Base-by-base conservation (phyloP, 2,888 invertebrate genomes). In the Cryptocephalus moraei region DNA sequence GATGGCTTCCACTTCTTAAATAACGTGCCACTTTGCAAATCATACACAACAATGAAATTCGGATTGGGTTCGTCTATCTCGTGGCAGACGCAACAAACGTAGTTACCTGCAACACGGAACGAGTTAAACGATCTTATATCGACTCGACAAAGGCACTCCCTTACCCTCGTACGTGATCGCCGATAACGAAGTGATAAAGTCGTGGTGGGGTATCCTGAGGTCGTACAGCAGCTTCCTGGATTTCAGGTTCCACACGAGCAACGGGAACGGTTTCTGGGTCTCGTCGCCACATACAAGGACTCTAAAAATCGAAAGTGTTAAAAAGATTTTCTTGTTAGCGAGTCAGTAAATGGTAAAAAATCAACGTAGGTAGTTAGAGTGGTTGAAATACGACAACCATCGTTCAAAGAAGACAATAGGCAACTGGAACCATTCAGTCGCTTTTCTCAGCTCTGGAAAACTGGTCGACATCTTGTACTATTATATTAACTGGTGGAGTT, bases 1-100 rank as follows among this genome's bases (percentile, higher is more conserved):
- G 83, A 83, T 1, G 90, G 89, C 71, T 91, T 91, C 88, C 91
- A 90, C 71, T 91, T 91, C 72, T 91, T 91, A 73, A 91, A 91
- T 57, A 91, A 69, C 0, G 91, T 91, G 45, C 91, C 91, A 53
- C 89, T 91, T 70, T 88, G 87, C 41, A 92, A 76, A 73, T 92
- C 91, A 69, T 91, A 91, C 42, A 91, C 90, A 44, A 91, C 88
- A 47, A 91, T 87, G 72, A 91, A 91, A 75, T 90, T 91, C 0
- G 90, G 88, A 49, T 82, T 81, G 1, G 86, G 84, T 65, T 89
- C 88, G 62, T 81, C 80, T 33, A 83, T 75, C 69, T 84, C 83
- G 68, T 81, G 74, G 51, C 77, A 77, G 34, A 77, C 84, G 43
- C 84, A 84, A 65, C 83, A 82, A 0, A 84, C 84, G 65, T 84